Evolutionary conservation across 2,888 invertebrate genomes (phyloP), one percentile per base, ranked within the genome.

Genomic region (Blera fallax): DNA sequence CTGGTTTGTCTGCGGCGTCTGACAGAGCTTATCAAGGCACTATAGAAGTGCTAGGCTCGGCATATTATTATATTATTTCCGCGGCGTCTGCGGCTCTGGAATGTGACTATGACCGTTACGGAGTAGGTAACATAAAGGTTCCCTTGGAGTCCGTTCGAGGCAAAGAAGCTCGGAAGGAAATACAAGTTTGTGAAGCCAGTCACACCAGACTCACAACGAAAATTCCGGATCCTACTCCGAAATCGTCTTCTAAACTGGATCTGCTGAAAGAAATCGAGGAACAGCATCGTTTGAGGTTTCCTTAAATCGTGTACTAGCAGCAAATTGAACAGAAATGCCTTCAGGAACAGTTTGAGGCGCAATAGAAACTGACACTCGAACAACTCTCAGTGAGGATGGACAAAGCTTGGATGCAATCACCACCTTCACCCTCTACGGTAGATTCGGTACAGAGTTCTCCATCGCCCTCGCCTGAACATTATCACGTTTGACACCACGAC

Each of bases 251-350:
- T 0, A 84, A 79, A 45, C 60, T 65, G 18, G 78, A 62, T 82
- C 87, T 77, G 52, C 70, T 90, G 1, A 88, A 87, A 14, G 89
- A 89, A 34, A 90, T 95, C 82, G 94, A 95, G 88, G 93, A 94
- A 40, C 94, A 95, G 85, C 95, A 96, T 89, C 93, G 94, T 6
- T 91, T 93, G 43, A 94, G 95, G 89, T 94, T 95, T 93, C 91
- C 93, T 0, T 93, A 93, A 67, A 90, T 96, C 64, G 92, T 95
- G 2, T 93, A 94, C 40, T 94, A 94, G 72, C 95, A 96, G 89
- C 94, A 94, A 78, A 93, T 92, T 56, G 95, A 95, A 89, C 95
- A 95, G 88, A 90, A 93, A 56, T 90, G 93, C 27, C 91, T 96
- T 87, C 94, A 95, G 88, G 93, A 94, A 88, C 93, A 94, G 50